A percentile compares a stretch with the other conserved stretches of the same genome.
Evolutionary conservation across 1,140 invertebrate species (phyloP).

Genomic region (Trichonephila inaurata): DNA sequence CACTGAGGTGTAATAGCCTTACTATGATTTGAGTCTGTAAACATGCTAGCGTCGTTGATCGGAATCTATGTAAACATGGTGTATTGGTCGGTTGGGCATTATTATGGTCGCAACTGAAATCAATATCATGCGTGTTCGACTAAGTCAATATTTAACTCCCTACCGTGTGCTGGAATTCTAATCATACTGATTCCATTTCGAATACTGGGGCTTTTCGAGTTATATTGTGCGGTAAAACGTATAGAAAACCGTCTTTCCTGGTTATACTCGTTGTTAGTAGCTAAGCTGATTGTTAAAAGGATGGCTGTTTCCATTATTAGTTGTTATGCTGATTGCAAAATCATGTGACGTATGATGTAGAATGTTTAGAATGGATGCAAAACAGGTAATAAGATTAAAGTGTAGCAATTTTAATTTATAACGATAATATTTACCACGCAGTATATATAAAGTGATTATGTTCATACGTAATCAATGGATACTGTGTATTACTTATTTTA

Average conservation of each 20-base stretch:
- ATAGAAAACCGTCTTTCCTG: not conserved
- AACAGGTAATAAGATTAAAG: not conserved
- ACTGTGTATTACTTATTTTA: no score
- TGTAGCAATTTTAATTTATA: not conserved
- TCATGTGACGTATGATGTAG: not conserved
- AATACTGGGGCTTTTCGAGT: not conserved
- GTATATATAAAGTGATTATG: no score
- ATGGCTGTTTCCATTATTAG: not conserved
- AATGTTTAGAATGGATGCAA: not conserved
- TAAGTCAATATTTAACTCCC: conserved; percentile 64
- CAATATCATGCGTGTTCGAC: conserved; percentile 7
- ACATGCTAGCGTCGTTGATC: conserved; percentile 34
- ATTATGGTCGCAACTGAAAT: conserved; percentile 35
- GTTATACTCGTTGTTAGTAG: not conserved
- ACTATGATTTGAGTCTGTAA: conserved; percentile 50
- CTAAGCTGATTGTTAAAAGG: not conserved
- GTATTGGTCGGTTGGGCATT: not conserved
- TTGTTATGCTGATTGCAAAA: not conserved
- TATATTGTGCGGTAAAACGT: not conserved
- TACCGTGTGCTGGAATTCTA: conserved; percentile 23
- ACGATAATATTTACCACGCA: no score
- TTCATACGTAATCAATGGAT: no score
- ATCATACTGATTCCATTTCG: conserved; percentile 48
- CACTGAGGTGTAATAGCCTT: not conserved
- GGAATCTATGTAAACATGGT: not conserved